Evolutionary conservation across 1,140 invertebrate genomes (phyloP).

Genomic region (Aplysia californica): DNA sequence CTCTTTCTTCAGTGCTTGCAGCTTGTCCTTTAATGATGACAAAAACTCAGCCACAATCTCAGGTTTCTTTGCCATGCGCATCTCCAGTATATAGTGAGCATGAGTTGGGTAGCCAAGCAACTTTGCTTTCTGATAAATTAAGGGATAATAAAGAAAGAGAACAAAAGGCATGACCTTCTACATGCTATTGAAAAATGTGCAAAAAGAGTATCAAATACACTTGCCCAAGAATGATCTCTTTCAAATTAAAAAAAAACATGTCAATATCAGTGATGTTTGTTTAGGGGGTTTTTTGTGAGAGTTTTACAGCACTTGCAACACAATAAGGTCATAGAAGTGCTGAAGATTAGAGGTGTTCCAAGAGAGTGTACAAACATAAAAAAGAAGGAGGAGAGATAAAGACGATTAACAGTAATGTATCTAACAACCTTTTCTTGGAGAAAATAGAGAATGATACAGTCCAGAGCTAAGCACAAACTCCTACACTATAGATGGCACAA

Average conservation of each 20-base stretch:
- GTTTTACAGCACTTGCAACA: no score
- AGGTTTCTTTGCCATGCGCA: conserved; percentile 71
- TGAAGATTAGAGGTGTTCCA: no score
- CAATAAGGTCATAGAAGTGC: no score
- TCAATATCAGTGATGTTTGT: no score
- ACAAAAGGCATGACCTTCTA: not conserved
- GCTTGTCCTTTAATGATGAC: conserved; percentile 66
- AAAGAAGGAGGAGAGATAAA: no score
- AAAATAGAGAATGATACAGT: no score
- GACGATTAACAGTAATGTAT: not conserved
- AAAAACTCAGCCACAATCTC: conserved; percentile 70
- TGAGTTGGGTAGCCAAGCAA: conserved; percentile 70
- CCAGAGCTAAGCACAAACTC: not conserved
- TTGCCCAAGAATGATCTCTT: no score
- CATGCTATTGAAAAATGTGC: not conserved
- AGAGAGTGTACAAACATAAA: no score
- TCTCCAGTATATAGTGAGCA: conserved; percentile 69
- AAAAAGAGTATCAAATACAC: no score
- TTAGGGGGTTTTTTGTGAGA: no score
- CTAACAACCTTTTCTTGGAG: not conserved
- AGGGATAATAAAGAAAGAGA: not conserved
- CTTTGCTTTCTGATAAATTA: conserved; percentile 64
- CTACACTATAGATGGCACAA: no score
- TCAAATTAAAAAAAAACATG: no score
- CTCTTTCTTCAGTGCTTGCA: conserved; percentile 68